Percentiles rank a stretch among this genome's conserved stretches.
These are phyloP conservation scores for Parasteatoda lunata DNA, from an alignment of 2,888 invertebrate genomes.

Conservation along the genomic window DNA sequence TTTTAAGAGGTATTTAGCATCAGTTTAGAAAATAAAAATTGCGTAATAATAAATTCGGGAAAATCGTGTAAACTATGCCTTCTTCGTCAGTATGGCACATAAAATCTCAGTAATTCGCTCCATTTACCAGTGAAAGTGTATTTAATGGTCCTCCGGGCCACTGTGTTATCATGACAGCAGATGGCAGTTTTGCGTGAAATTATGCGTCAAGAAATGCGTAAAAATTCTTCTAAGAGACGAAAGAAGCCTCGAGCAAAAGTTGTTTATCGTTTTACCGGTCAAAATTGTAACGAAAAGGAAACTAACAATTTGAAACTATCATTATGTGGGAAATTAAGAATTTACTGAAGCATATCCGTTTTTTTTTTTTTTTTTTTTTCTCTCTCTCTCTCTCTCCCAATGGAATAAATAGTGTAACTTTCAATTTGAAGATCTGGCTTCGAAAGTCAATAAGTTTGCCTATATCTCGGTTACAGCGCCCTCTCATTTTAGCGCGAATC, in stretches of 20 bases:
- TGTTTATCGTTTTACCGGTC: background rate
- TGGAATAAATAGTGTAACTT: too few species aligned
- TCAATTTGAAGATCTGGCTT: too few species aligned
- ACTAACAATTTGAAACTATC: constrained; percentile 42
- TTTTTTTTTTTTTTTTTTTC: too few species aligned
- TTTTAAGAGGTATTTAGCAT: too few species aligned
- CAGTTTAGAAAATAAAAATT: background rate
- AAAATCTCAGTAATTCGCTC: background rate
- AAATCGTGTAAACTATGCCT: too few species aligned
- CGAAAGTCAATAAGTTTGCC: too few species aligned
- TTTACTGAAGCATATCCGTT: background rate
- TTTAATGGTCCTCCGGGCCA: constrained; percentile 19
- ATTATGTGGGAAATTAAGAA: constrained; percentile 1
- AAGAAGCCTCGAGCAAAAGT: background rate
- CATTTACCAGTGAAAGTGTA: background rate
- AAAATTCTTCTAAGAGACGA: background rate
- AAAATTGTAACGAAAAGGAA: constrained; percentile 7
- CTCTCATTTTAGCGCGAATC: too few species aligned
- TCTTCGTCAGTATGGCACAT: too few species aligned
- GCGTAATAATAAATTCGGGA: background rate
- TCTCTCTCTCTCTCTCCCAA: too few species aligned
- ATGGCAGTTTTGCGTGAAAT: constrained; percentile 15
- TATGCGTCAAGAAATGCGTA: background rate
- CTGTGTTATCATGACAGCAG: constrained; percentile 61
- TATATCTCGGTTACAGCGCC: too few species aligned